Percentiles rank a stretch among this genome's conserved stretches.
Evolutionary conservation across 2,113 vertebrate genomes (phyloP).

Genomic region (Abramis brama): DNA sequence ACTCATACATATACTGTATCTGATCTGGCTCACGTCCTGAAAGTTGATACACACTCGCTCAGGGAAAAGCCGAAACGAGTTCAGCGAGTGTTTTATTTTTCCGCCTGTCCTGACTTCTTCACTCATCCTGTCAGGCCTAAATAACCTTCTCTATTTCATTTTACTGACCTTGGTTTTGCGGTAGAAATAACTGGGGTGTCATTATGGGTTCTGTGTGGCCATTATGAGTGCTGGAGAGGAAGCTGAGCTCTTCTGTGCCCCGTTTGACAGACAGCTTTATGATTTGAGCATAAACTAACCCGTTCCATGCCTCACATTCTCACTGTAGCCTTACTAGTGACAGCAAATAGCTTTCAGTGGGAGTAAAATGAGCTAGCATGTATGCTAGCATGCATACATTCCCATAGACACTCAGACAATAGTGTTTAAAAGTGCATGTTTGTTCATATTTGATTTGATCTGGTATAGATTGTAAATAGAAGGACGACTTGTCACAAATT

Average conservation of each 20-base stretch:
- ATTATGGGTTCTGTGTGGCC: slow-evolving; percentile 39
- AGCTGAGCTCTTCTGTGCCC: slow-evolving; percentile 38
- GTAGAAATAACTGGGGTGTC: slow-evolving; percentile 51
- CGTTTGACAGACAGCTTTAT: slow-evolving; percentile 55
- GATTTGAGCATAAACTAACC: slow-evolving; percentile 54
- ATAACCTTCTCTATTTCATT: slow-evolving; percentile 41
- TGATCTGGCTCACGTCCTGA: slow-evolving; percentile 70
- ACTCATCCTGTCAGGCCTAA: slow-evolving; percentile 52
- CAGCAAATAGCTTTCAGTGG: slow-evolving; percentile 25
- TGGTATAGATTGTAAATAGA: not conserved
- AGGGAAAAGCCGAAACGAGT: slow-evolving; percentile 56
- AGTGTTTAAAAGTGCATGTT: not conserved
- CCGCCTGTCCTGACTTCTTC: slow-evolving; percentile 31
- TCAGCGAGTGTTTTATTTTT: slow-evolving; percentile 58
- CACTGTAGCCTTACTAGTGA: slow-evolving; percentile 61
- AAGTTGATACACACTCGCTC: slow-evolving; percentile 61
- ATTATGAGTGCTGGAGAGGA: slow-evolving; percentile 42
- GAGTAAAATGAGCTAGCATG: not conserved
- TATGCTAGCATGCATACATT: not conserved
- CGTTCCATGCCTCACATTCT: slow-evolving; percentile 46
- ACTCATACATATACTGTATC: slow-evolving; percentile 53
- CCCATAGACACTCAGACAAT: not conserved
- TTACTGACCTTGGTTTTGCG: slow-evolving; percentile 52
- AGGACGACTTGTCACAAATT: not conserved
- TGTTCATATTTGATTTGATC: slow-evolving; percentile 29